Base-by-base conservation (phyloP, 2,888 invertebrate species). In the Alentia gelatinosa region DNA sequence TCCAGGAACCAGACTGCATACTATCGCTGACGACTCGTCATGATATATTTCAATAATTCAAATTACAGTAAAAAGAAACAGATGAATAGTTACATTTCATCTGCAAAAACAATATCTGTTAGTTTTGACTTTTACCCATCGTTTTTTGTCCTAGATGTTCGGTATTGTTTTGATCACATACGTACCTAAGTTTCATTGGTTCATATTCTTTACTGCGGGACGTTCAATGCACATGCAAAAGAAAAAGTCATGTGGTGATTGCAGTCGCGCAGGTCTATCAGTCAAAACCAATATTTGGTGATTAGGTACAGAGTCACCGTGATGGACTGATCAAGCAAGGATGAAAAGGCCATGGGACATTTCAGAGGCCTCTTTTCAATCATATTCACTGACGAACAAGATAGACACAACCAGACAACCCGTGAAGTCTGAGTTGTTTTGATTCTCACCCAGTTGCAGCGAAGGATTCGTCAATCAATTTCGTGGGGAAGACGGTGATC, bases 201-300 rank as follows among this genome's bases (percentile, higher is more conserved):
- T n/a, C 39, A n/a, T 1, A 39, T 15, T 1, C 19, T 12, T 79
- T n/a, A 79, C 79, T 79, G 79, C 79, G 79, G 79, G 23, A 35
- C 39, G 5, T 12, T 37, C 39, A 30, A 30, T n/a, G 68, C 33
- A 68, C 68, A 68, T 26, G 68, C n/a, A 68, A 19, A 39, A 35
- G 79, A 79, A 79, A 79, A 79, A 79, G 79, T 79, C 79, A 79
- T 79, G 79, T 79, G 79, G 79, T 39, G 35, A 79, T 79, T 19
- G 35, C 15, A 0, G 35, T 39, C 19, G 35, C 15, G 19, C 23
- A 39, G 12, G 79, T 5, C 39, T 79, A 63, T 63, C 63, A 15
- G 79, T 79, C 79, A 79, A 79, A 79, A 35, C 26, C 23, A 39
- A 37, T 37, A 79, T 23, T 79, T 39, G 5, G 35, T 23, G 7